Conservation (phyloP, 2,888 invertebrate species). For the Cabera pusaria region DNA sequence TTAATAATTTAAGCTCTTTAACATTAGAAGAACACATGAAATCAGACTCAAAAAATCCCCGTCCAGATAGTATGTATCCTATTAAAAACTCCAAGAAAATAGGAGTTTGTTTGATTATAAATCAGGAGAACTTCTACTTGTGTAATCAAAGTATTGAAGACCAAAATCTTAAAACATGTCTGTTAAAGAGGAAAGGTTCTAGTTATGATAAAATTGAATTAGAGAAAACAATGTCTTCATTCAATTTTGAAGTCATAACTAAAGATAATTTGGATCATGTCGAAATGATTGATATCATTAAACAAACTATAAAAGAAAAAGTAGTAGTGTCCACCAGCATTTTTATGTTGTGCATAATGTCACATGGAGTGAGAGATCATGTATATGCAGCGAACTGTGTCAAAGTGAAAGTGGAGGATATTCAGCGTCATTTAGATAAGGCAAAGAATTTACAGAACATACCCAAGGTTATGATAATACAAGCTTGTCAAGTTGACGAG, state of each 20-base stretch:
- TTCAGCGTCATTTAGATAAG: conserved; percentile 62
- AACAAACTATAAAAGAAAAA: conserved; percentile 48
- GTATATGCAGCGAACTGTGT: conserved; percentile 70
- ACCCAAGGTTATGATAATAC: conserved; percentile 69
- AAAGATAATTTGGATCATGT: conserved; percentile 53
- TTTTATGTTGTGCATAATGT: conserved; percentile 70
- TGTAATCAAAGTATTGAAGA: conserved; percentile 58
- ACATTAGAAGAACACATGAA: conserved; percentile 47
- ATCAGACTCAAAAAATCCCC: conserved; percentile 48
- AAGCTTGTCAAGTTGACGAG: conserved; percentile 70
- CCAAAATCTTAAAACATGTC: conserved; percentile 30
- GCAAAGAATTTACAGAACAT: conserved; percentile 51
- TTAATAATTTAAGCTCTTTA: conserved; percentile 43
- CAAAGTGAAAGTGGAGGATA: conserved; percentile 64
- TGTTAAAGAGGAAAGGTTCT: conserved; percentile 58
- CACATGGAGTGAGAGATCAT: conserved; percentile 70
- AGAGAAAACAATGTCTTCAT: conserved; percentile 54
- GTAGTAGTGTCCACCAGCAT: conserved; percentile 60
- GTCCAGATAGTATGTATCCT: conserved; percentile 49
- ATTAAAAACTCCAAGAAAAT: conserved; percentile 60
- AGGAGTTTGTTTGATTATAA: conserved; percentile 70
- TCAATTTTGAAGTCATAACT: conserved; percentile 63
- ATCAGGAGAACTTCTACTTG: conserved; percentile 68
- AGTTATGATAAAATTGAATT: conserved; percentile 52
- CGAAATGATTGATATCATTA: conserved; percentile 58